phyloP scores from a whole-genome alignment of 2,797 vertebrate species.

The Psittacula derbiana region DNA sequence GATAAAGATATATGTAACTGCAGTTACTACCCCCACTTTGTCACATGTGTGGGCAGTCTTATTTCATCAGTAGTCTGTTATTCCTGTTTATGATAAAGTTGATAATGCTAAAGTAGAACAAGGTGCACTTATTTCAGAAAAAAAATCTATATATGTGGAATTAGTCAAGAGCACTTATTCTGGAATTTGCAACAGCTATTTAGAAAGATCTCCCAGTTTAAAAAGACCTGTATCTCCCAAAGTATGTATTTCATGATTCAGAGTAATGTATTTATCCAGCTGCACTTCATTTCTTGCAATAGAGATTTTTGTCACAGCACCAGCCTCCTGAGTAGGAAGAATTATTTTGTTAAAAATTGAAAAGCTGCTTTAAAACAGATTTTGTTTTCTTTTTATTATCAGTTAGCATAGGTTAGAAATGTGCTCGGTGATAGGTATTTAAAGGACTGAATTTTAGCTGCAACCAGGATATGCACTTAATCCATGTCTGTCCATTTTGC shows the following conservation, averaged over 20 bases:
- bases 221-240: neutral
- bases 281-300: neutral
- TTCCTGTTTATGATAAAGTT: neutral
- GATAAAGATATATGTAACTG: neutral
- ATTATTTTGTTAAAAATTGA: neutral
- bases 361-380: neutral
- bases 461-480: neutral
- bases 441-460: neutral
- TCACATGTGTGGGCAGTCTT: neutral
- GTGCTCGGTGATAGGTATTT: neutral
- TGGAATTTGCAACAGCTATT: neutral
- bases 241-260: neutral
- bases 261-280: neutral
- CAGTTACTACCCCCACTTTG: neutral
- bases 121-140: neutral
- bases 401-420: neutral
- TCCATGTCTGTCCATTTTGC: neutral
- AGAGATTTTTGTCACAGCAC: neutral
- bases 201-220: neutral
- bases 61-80: neutral
- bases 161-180: conserved; percentile 10
- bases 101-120: conserved; percentile 3
- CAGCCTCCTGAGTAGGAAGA: neutral
- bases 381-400: neutral
- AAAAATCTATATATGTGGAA: neutral